phyloP scores from a whole-genome alignment of 1,140 invertebrate genomes.

The Chrysopa pallens region DNA sequence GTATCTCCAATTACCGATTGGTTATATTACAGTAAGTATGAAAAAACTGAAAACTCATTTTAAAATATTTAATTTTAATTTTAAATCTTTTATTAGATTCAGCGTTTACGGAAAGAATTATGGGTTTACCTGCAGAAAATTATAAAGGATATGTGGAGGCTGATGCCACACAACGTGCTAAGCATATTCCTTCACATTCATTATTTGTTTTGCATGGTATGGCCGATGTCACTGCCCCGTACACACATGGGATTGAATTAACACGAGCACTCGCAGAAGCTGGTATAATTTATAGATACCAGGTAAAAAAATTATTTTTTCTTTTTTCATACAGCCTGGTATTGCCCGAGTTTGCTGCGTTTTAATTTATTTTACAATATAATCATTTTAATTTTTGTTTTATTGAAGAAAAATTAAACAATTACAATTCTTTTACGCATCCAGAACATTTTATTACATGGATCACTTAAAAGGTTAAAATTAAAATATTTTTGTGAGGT shows the following conservation, averaged over 20 bases:
- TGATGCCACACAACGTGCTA: slow-evolving; percentile 70
- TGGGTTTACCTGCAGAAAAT: slow-evolving; percentile 75
- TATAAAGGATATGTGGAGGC: slow-evolving; percentile 84
- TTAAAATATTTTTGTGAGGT: no score
- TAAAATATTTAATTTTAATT: neutral
- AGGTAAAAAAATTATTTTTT: slow-evolving; percentile 40
- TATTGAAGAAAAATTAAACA: no score
- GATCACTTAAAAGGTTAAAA: no score
- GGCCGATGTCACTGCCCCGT: slow-evolving; percentile 78
- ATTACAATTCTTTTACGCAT: no score
- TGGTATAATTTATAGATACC: slow-evolving; percentile 75
- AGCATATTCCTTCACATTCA: slow-evolving; percentile 66
- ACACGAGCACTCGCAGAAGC: slow-evolving; percentile 71
- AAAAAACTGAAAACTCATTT: neutral
- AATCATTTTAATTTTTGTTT: no score
- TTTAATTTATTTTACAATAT: no score
- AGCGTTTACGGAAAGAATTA: slow-evolving; percentile 82
- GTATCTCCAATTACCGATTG: slow-evolving; percentile 89
- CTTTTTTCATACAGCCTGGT: no score
- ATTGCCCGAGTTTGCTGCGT: no score
- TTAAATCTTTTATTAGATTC: slow-evolving; percentile 47
- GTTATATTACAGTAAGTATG: slow-evolving; percentile 77
- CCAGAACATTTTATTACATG: no score
- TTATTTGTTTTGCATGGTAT: slow-evolving; percentile 81
- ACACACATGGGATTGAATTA: slow-evolving; percentile 76